A percentile compares a stretch with the other conserved stretches of the same genome.
Evolutionary conservation across 2,888 invertebrate species (phyloP).

Genomic region (Nephrotoma flavescens): DNA sequence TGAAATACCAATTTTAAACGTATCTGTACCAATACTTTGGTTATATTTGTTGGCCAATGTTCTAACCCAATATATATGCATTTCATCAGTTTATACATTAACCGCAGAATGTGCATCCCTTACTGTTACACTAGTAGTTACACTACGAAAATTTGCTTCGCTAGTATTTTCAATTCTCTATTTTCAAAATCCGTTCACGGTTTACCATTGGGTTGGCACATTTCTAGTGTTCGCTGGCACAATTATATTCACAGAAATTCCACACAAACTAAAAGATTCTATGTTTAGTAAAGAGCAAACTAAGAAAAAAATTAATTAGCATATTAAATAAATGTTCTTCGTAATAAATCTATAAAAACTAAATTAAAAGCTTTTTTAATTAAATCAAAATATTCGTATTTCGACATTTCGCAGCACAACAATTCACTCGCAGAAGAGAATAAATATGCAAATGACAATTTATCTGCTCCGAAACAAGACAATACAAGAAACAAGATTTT

Average conservation of each 20-base stretch:
- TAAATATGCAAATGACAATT: too few species aligned
- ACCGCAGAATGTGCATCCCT: constrained; percentile 89
- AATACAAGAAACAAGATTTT: too few species aligned
- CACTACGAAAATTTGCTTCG: constrained; percentile 88
- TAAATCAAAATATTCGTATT: too few species aligned
- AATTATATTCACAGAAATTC: constrained; percentile 73
- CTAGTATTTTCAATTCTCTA: constrained; percentile 85
- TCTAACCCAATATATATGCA: constrained; percentile 85
- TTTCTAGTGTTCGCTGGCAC: constrained; percentile 84
- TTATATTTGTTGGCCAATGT: constrained; percentile 68
- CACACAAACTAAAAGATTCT: constrained; percentile 34
- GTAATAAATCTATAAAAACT: too few species aligned
- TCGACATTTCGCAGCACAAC: too few species aligned
- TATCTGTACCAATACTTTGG: constrained; percentile 58
- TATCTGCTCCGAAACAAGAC: too few species aligned
- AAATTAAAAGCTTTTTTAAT: too few species aligned
- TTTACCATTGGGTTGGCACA: constrained; percentile 84
- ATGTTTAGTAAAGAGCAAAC: too few species aligned
- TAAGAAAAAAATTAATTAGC: too few species aligned
- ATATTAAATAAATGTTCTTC: too few species aligned
- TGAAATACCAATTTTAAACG: constrained; percentile 39
- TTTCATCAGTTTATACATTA: constrained; percentile 84
- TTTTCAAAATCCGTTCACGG: constrained; percentile 87
- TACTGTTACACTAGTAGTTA: constrained; percentile 90
- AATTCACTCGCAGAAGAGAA: too few species aligned